Percentiles rank a stretch among this genome's conserved stretches.
phyloP scores from a whole-genome alignment of 2,797 vertebrate genomes.

The Falco naumanni region DNA sequence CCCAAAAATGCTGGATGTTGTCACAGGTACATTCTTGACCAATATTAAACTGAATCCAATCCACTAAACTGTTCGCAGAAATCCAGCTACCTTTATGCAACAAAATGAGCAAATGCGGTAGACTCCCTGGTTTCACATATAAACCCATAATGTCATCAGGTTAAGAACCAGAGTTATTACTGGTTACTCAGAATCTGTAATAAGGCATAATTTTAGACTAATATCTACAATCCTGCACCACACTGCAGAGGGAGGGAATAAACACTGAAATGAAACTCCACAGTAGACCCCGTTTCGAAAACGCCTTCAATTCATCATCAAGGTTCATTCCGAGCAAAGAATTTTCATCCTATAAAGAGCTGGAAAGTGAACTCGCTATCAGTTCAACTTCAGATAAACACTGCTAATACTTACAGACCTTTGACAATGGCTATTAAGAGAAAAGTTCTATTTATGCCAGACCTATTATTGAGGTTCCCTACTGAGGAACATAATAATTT shows the following conservation, averaged over 20 bases:
- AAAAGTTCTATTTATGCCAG: background rate
- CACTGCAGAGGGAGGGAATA: background rate
- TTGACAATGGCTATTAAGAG: background rate
- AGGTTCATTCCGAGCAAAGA: background rate
- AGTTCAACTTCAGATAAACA: background rate
- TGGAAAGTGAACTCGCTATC: background rate
- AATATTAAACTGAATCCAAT: background rate
- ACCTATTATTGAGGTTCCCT: background rate
- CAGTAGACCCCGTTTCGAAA: background rate
- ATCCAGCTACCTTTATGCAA: background rate
- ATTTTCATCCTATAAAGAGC: background rate
- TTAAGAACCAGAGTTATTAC: background rate
- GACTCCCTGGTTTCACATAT: background rate
- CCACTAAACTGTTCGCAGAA: background rate
- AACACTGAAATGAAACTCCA: background rate
- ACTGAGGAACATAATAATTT: background rate
- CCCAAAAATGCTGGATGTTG: background rate
- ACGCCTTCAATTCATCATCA: background rate
- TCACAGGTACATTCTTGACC: background rate
- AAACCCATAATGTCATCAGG: background rate
- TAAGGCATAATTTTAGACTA: background rate
- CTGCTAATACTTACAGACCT: background rate
- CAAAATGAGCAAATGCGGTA: background rate
- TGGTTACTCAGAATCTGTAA: background rate
- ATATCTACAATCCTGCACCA: background rate